These are phyloP conservation scores for Rhyacophila brunnea DNA, from an alignment of 1,140 invertebrate genomes.

Conservation along the genomic window DNA sequence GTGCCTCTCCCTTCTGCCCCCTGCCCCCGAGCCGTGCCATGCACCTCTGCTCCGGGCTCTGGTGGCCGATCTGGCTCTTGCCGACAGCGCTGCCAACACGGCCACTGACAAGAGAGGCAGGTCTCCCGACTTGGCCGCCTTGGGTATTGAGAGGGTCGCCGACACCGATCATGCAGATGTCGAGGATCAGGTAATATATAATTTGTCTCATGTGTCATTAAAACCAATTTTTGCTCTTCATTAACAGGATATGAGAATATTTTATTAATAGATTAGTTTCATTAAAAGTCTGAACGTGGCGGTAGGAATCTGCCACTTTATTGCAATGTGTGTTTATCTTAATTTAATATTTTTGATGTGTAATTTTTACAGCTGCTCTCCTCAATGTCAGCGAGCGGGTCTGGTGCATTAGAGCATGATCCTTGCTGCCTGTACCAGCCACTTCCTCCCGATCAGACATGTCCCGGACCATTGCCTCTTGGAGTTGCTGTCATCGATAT, in stretches of 20 bases:
- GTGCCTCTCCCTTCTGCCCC: slow-evolving; percentile 77
- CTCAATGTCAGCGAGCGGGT: slow-evolving; percentile 74
- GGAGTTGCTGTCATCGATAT: slow-evolving; percentile 97
- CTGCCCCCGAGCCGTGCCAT: slow-evolving; percentile 79
- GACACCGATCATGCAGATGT: slow-evolving; percentile 95
- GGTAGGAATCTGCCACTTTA: too few species aligned
- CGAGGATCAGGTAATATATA: slow-evolving; percentile 86
- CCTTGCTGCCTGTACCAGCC: slow-evolving; percentile 84
- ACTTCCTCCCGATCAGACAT: slow-evolving; percentile 56
- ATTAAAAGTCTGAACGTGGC: too few species aligned
- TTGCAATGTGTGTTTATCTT: too few species aligned
- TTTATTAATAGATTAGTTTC: too few species aligned
- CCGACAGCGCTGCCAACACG: slow-evolving; percentile 92
- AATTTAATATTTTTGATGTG: too few species aligned
- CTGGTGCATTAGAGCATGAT: slow-evolving; percentile 94
- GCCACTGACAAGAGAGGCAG: slow-evolving; percentile 61
- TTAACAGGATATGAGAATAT: too few species aligned
- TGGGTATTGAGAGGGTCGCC: slow-evolving; percentile 63
- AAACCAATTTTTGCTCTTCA: too few species aligned
- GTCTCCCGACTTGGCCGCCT: slow-evolving; percentile 26
- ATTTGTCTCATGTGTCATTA: too few species aligned
- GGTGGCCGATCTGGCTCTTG: slow-evolving; percentile 95
- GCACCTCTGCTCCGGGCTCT: slow-evolving; percentile 86
- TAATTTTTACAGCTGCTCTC: slow-evolving; percentile 42
- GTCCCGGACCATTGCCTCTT: slow-evolving; percentile 80